A percentile compares a stretch with the other conserved stretches of the same genome.
These are phyloP conservation scores for Pterostichus madidus DNA, from an alignment of 2,888 invertebrate genomes.

Conservation along the genomic window DNA sequence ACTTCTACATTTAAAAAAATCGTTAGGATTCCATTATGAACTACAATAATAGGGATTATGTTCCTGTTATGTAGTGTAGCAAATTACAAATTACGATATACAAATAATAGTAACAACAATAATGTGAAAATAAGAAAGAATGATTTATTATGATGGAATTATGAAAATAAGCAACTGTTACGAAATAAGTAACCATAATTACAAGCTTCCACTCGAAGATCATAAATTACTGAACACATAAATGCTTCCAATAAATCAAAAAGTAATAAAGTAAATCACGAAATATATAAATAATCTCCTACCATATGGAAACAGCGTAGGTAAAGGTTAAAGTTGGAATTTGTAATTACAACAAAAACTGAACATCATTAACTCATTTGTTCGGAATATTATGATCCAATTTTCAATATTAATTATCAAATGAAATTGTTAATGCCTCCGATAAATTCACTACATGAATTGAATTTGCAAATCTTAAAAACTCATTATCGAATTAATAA, in stretches of 20 bases:
- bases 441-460: not conserved
- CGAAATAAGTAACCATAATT: too few species aligned
- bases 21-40: too few species aligned
- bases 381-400: not conserved
- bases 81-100: too few species aligned
- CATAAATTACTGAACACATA: too few species aligned
- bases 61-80: too few species aligned
- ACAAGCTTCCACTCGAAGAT: too few species aligned
- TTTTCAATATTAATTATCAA: conserved; percentile 1
- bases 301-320: conserved; percentile 1
- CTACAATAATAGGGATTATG: too few species aligned
- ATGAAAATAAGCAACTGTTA: too few species aligned
- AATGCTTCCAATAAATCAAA: conserved; percentile 30
- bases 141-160: too few species aligned
- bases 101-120: too few species aligned
- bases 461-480: conserved; percentile 38
- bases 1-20: too few species aligned
- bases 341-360: not conserved
- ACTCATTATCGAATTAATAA: conserved; percentile 37
- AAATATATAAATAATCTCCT: conserved; percentile 2
- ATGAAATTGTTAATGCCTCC: not conserved
- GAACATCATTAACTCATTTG: not conserved
- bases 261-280: conserved; percentile 7
- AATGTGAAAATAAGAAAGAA: too few species aligned
- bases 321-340: not conserved